Conservation (phyloP, 92 coral and sea anemone species). For the Metridium senile region DNA sequence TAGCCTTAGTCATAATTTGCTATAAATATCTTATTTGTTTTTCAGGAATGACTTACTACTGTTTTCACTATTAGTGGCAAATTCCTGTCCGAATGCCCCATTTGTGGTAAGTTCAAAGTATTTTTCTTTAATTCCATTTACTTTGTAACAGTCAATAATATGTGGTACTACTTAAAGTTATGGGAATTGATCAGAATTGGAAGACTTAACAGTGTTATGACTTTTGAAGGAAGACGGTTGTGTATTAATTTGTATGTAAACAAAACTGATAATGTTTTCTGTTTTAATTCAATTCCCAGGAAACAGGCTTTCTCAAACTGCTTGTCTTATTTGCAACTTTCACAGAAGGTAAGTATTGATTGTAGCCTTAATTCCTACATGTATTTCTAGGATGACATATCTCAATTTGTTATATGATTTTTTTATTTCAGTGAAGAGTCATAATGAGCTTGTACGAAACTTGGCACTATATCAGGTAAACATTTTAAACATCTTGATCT, state of each 20-base stretch:
- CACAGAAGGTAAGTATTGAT: slow-evolving; percentile 78
- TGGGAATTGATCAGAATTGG: too few relatives aligned
- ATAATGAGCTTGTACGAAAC: slow-evolving; percentile 80
- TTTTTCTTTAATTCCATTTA: not conserved
- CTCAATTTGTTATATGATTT: not conserved
- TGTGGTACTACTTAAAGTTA: too few relatives aligned
- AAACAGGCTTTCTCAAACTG: slow-evolving; percentile 87
- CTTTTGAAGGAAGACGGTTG: too few relatives aligned
- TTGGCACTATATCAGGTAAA: slow-evolving; percentile 84
- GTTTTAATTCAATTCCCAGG: slow-evolving; percentile 43
- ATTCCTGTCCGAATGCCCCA: slow-evolving; percentile 88
- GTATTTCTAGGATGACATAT: slow-evolving; percentile 11
- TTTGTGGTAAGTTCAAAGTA: slow-evolving; percentile 73
- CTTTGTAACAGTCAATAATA: too few relatives aligned
- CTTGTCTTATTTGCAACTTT: slow-evolving; percentile 92
- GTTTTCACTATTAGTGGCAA: slow-evolving; percentile 75
- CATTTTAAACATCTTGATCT: too few relatives aligned
- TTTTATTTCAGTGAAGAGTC: slow-evolving; percentile 73
- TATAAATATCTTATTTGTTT: too few relatives aligned
- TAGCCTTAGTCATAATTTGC: too few relatives aligned
- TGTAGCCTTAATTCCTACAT: too few relatives aligned
- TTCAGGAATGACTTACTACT: slow-evolving; percentile 87
- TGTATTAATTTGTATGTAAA: too few relatives aligned
- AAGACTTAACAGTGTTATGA: too few relatives aligned
- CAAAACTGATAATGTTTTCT: not conserved